phyloP scores from a whole-genome alignment of 1,140 invertebrate genomes.

The Chymomyza costata region DNA sequence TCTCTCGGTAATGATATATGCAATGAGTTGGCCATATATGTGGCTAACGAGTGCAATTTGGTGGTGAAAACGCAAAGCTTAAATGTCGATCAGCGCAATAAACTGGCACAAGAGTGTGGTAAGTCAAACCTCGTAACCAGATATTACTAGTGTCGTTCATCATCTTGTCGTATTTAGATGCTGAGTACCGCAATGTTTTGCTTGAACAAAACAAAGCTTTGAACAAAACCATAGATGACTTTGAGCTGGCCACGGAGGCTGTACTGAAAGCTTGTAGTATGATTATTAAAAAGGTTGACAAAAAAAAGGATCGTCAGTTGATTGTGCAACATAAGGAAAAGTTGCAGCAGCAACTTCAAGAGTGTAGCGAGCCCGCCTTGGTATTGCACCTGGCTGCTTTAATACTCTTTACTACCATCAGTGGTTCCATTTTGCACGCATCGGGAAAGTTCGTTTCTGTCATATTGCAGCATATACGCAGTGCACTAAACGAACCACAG shows the following conservation, averaged over 20 bases:
- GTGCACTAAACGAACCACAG: slow-evolving; percentile 81
- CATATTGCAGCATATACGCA: slow-evolving; percentile 84
- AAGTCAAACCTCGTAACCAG: slow-evolving; percentile 12
- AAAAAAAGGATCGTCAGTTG: slow-evolving; percentile 88
- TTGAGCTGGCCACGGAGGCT: slow-evolving; percentile 83
- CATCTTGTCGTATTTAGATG: slow-evolving; percentile 24
- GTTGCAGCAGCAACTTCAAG: slow-evolving; percentile 85
- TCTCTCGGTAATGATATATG: slow-evolving; percentile 88
- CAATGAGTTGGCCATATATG: slow-evolving; percentile 85
- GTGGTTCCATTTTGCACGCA: slow-evolving; percentile 89
- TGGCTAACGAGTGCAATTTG: slow-evolving; percentile 81
- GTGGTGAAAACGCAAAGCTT: slow-evolving; percentile 78
- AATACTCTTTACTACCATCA: slow-evolving; percentile 87
- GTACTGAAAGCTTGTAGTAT: slow-evolving; percentile 86
- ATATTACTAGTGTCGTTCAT: not conserved
- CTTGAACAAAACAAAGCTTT: slow-evolving; percentile 80
- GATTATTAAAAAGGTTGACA: slow-evolving; percentile 90
- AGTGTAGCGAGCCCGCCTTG: slow-evolving; percentile 86
- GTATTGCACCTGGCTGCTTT: slow-evolving; percentile 88
- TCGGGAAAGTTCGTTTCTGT: slow-evolving; percentile 92
- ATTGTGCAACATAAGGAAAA: slow-evolving; percentile 87
- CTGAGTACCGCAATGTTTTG: slow-evolving; percentile 80
- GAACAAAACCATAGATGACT: slow-evolving; percentile 83
- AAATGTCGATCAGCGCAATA: slow-evolving; percentile 81
- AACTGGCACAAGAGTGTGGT: slow-evolving; percentile 80